These are phyloP conservation scores for Palythoa heliodiscus DNA, from an alignment of 92 coral and sea anemone genomes.

Conservation along the genomic window DNA sequence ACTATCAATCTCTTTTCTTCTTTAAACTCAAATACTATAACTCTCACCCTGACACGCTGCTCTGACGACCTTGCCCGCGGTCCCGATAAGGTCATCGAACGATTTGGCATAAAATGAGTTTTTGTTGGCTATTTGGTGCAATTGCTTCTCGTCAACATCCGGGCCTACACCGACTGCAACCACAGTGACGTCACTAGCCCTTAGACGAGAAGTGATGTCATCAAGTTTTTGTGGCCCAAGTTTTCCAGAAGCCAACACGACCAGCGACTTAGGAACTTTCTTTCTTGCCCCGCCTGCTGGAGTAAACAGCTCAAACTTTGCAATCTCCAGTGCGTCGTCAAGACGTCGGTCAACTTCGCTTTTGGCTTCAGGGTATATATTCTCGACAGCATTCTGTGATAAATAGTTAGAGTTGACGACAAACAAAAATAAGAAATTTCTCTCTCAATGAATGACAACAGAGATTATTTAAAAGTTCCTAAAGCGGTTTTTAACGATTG, in stretches of 20 bases:
- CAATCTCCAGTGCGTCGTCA: slow-evolving; percentile 88
- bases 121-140: slow-evolving; percentile 60
- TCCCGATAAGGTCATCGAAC: slow-evolving; percentile 79
- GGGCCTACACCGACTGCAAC: slow-evolving; percentile 84
- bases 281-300: slow-evolving; percentile 86
- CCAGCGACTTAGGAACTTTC: slow-evolving; percentile 75
- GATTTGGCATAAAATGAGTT: slow-evolving; percentile 72
- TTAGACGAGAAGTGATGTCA: slow-evolving; percentile 75
- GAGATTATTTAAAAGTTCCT: background rate
- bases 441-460: background rate
- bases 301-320: slow-evolving; percentile 90
- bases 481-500: too few relatives aligned
- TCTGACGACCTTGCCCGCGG: slow-evolving; percentile 78
- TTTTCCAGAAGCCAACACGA: slow-evolving; percentile 84
- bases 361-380: slow-evolving; percentile 85
- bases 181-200: slow-evolving; percentile 71
- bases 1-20: background rate
- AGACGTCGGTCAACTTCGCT: slow-evolving; percentile 79
- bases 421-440: background rate
- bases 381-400: slow-evolving; percentile 73
- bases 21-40: too few relatives aligned
- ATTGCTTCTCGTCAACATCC: slow-evolving; percentile 59
- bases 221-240: slow-evolving; percentile 69
- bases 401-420: background rate
- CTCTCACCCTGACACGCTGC: slow-evolving; percentile 85